Conservation (phyloP, 2,888 invertebrate genomes). For the Odontocerum albicorne region DNA sequence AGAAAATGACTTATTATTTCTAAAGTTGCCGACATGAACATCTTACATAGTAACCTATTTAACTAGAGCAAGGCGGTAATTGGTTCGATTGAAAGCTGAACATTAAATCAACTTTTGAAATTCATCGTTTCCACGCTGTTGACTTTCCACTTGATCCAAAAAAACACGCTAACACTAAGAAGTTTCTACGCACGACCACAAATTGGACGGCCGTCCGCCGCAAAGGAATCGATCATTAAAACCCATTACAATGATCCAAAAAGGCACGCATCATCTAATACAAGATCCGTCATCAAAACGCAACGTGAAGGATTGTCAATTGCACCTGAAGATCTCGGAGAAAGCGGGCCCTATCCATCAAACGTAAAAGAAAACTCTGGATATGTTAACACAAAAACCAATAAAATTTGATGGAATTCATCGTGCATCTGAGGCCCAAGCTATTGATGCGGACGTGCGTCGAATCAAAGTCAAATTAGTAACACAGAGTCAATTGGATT, state of each 20-base stretch:
- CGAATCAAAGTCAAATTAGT: slow-evolving; percentile 7
- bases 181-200: slow-evolving; percentile 12
- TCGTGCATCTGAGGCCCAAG: slow-evolving; percentile 10
- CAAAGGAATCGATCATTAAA: slow-evolving; percentile 5
- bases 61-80: too few relatives aligned
- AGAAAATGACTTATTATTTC: too few relatives aligned
- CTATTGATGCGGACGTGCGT: slow-evolving; percentile 20
- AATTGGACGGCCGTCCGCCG: neutral
- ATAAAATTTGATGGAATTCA: slow-evolving; percentile 12
- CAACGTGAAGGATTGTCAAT: slow-evolving; percentile 21
- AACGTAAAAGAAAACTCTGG: slow-evolving; percentile 15
- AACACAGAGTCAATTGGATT: neutral
- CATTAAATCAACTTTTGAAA: too few relatives aligned
- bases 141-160: too few relatives aligned
- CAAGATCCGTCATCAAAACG: neutral
- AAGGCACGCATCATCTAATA: slow-evolving; percentile 9
- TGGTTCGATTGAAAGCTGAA: too few relatives aligned
- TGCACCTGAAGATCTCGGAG: slow-evolving; percentile 10
- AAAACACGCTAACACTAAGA: neutral
- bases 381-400: slow-evolving; percentile 6
- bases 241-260: slow-evolving; percentile 1
- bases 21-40: too few relatives aligned
- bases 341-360: slow-evolving; percentile 15
- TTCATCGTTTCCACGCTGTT: too few relatives aligned
- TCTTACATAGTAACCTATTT: too few relatives aligned